Evolutionary conservation across 2,888 invertebrate genomes (phyloP).

Genomic region (Reticulitermes lucifugus): DNA sequence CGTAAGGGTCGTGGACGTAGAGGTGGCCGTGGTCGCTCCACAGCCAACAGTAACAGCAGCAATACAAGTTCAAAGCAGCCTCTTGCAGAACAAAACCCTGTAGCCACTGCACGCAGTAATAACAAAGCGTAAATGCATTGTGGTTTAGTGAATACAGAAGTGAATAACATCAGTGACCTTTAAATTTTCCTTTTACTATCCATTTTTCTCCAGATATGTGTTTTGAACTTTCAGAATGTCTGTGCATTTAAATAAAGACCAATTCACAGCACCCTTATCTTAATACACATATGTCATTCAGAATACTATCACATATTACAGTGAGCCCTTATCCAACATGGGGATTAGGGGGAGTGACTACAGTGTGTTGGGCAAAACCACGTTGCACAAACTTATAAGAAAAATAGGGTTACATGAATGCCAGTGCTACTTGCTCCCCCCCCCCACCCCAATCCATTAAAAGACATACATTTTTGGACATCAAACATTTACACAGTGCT

Average conservation of each 20-base stretch:
- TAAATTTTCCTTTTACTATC: constrained; percentile 2
- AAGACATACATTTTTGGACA: too few species aligned
- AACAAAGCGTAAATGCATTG: constrained; percentile 10
- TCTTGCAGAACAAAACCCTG: constrained; percentile 56
- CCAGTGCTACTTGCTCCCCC: too few species aligned
- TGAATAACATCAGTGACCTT: neutral
- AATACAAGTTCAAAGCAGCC: constrained; percentile 53
- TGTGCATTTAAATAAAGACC: neutral
- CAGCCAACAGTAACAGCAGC: constrained; percentile 31
- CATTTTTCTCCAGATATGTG: neutral
- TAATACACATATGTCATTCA: neutral
- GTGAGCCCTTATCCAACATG: too few species aligned
- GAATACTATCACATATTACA: too few species aligned
- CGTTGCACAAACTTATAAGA: too few species aligned
- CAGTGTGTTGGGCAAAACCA: too few species aligned
- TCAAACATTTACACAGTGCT: too few species aligned
- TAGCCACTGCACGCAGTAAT: constrained; percentile 43
- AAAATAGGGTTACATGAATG: too few species aligned
- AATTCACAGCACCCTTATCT: neutral
- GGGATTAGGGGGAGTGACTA: too few species aligned
- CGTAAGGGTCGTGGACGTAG: constrained; percentile 58
- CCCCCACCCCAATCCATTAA: too few species aligned
- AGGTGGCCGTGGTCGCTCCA: constrained; percentile 64
- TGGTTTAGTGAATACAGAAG: neutral
- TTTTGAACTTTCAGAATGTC: neutral